Conservation (phyloP, 2,113 vertebrate species). For the Vireo altiloquus region DNA sequence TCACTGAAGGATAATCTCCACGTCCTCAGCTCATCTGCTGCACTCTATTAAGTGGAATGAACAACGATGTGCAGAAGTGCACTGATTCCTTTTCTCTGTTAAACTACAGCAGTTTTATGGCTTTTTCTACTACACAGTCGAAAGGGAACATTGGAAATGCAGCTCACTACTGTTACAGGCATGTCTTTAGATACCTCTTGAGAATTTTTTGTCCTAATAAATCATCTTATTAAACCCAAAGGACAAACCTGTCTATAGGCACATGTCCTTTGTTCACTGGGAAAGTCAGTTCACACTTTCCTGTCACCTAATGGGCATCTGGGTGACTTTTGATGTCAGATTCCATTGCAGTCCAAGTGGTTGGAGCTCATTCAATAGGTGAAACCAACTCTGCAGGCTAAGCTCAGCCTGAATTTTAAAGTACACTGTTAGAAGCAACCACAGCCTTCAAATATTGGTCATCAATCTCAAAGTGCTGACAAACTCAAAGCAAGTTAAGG, state of each 20-base stretch:
- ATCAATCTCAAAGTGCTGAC: background rate
- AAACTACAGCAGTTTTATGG: background rate
- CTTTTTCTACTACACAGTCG: background rate
- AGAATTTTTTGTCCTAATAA: background rate
- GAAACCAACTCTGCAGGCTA: background rate
- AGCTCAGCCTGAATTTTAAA: background rate
- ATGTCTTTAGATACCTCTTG: background rate
- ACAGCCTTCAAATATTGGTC: background rate
- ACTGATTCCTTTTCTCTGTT: background rate
- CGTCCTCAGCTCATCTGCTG: background rate
- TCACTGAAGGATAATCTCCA: background rate
- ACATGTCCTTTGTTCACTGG: background rate
- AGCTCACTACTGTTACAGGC: background rate
- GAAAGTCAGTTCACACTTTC: background rate
- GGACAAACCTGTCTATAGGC: background rate
- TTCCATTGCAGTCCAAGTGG: background rate
- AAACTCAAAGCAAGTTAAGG: background rate
- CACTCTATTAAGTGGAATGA: background rate
- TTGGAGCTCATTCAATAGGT: background rate
- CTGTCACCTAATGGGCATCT: background rate
- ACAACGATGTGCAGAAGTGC: background rate
- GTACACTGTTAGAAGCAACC: background rate
- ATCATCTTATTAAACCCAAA: background rate
- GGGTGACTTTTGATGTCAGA: background rate
- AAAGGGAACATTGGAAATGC: background rate